Evolutionary conservation across 2,888 invertebrate genomes (phyloP), one percentile per base, ranked within the genome.

Genomic region (Ophion ellenae): DNA sequence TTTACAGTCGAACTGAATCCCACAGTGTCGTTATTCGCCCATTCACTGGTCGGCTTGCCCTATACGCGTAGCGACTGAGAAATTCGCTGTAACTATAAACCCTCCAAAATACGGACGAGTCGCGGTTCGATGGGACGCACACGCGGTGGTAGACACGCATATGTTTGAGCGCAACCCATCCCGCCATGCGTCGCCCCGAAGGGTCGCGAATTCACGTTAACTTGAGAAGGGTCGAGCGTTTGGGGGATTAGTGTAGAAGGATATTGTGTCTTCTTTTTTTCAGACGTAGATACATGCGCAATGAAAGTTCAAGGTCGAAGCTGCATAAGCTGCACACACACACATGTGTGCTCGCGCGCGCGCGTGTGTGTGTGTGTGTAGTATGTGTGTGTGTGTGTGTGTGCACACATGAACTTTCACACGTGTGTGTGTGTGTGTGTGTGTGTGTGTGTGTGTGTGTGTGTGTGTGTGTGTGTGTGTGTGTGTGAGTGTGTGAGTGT

Each of bases 141-240:
- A 53, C 32, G 24, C 28, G 64, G 10, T 24, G 47, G 10, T 45
- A 70, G 28, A 7, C 32, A 69, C 9, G 28, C 11, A 71, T 80
- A 76, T 74, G 78, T 70, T 64, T 1, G 47, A 64, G 64, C 32
- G 32, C 64, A 53, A 20, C 64, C 40, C 61, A 61, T 73, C 45
- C 24, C 61, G 59, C 24, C 61, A 9, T 73, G n/a, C n/a, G 4
- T 28, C 59, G 57, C 14, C 53, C 63, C 63, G 63, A 71, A 71
- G 77, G 77, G 63, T 73, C 80, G 76, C 24, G 83, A 80, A 67
- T 66, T 59, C 83, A 74, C 47, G 77, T 78, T 53, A 84, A 87
- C 79, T 87, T 83, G 80, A 87, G 53, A 53, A 53, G 53, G 53
- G 53, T 53, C 53, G 53, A 53, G 17, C 53, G 17, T 53, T 53